phyloP scores from a whole-genome alignment of 2,888 invertebrate species.

The Cheilosia grossa region DNA sequence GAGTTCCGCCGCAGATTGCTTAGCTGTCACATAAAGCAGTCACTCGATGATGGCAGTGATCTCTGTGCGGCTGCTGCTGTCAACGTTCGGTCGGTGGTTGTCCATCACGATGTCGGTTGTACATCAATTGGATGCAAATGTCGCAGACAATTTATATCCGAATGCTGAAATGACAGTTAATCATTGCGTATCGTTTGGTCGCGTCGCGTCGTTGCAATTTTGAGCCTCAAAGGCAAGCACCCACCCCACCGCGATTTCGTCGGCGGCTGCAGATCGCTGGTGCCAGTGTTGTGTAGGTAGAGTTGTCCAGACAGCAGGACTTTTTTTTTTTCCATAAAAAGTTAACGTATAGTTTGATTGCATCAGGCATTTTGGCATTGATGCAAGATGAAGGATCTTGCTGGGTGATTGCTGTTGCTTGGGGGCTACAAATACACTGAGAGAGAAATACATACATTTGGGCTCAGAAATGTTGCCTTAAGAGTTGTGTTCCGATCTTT shows the following conservation, averaged over 20 bases:
- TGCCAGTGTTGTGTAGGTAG: slow-evolving; percentile 39
- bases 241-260: not conserved
- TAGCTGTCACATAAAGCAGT: slow-evolving; percentile 73
- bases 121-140: slow-evolving; percentile 77
- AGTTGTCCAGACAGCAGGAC: slow-evolving; percentile 13
- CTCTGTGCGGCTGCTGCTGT: slow-evolving; percentile 51
- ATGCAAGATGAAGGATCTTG: slow-evolving; percentile 56
- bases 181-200: slow-evolving; percentile 70
- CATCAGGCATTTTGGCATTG: slow-evolving; percentile 54
- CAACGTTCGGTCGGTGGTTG: slow-evolving; percentile 56
- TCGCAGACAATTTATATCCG: slow-evolving; percentile 76
- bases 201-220: slow-evolving; percentile 59
- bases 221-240: slow-evolving; percentile 40
- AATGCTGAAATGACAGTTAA: slow-evolving; percentile 74
- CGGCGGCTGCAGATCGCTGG: not conserved
- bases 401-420: slow-evolving; percentile 15
- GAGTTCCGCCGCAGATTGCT: slow-evolving; percentile 58
- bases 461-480: too few relatives aligned
- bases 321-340: slow-evolving; percentile 9
- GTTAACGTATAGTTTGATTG: slow-evolving; percentile 41
- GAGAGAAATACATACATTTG: slow-evolving; percentile 3
- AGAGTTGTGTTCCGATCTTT: too few relatives aligned
- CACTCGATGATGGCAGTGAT: slow-evolving; percentile 66
- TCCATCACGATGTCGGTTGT: slow-evolving; percentile 76
- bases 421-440: slow-evolving; percentile 28